These are phyloP conservation scores for Coelopa pilipes DNA, from an alignment of 2,888 invertebrate genomes.

Conservation along the genomic window DNA sequence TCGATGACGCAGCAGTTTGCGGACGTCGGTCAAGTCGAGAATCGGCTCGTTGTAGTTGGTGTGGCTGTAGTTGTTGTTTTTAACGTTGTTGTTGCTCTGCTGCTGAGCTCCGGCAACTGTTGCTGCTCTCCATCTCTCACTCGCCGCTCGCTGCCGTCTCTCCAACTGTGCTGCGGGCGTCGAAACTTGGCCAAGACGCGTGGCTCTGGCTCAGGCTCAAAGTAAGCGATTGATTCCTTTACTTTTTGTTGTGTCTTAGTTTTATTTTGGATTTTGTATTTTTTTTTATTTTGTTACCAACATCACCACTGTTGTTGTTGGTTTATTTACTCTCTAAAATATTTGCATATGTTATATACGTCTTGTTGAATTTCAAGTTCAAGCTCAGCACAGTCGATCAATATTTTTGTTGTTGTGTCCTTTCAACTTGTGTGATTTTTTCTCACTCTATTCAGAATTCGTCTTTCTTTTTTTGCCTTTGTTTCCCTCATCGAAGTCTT, in stretches of 20 bases:
- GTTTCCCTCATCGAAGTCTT: too few relatives aligned
- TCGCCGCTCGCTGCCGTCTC: background rate
- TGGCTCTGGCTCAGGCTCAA: background rate
- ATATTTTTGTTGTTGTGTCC: background rate
- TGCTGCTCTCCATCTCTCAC: background rate
- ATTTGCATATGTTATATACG: constrained; percentile 22
- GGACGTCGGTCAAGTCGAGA: background rate
- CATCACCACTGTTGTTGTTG: background rate
- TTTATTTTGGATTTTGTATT: background rate
- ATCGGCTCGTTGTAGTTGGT: background rate
- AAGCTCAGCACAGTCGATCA: constrained; percentile 21
- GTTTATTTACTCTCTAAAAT: background rate
- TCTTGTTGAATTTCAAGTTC: constrained; percentile 29
- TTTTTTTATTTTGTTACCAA: too few relatives aligned
- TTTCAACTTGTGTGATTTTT: too few relatives aligned
- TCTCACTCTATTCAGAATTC: background rate
- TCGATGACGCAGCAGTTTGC: constrained; percentile 11
- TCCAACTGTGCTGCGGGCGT: background rate
- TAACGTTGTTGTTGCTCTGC: background rate
- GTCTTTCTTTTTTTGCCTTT: too few relatives aligned
- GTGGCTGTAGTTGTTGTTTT: background rate
- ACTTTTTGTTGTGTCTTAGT: background rate
- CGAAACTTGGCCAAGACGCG: background rate
- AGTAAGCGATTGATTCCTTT: background rate
- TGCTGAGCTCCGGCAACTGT: background rate